Evolutionary conservation across 2,797 vertebrate species (phyloP), one percentile per base, ranked within the genome.

Genomic region (Coregonus ussuriensis): DNA sequence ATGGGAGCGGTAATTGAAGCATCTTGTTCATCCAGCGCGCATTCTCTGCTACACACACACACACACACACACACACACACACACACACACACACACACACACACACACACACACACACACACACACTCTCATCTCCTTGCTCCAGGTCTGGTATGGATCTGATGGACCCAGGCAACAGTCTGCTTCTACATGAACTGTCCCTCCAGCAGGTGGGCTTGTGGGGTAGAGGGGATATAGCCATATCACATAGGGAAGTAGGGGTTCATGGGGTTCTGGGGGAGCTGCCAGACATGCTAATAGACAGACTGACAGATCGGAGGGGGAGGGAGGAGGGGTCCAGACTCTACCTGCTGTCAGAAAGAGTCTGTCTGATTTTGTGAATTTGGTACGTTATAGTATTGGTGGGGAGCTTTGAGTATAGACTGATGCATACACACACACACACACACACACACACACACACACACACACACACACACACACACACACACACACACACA

Each of bases 1-100:
- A 89, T 91, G 89, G 85, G 88, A 91, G 83, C 87, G 80, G 85
- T 91, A 90, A 92, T 91, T 88, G 86, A 89, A 89, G 88, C 90
- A 91, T 91, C 90, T 92, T 92, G 91, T 86, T 92, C 86, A 78
- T 89, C 80, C 81, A 72, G 83, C 73, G 85, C 14, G 80, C 87
- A 85, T 89, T 82, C 83, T 85, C 59, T 81, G 76, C 78, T 79
- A 76, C 37, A 74, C 51, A 11, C 52, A 54, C 53, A 41, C 68
- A 71, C 56, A 31, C 54, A 63, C 56, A 51, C 68, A 31, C 67
- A 71, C 16, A 71, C 75, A 13, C 59, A 41, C 41, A 47, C 41
- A 47, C 41, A 13, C 59, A 41, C 41, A 47, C 41, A 47, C 41
- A 71, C 16, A 71, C 75, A 76, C 37, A 74, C 51, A 11, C 52